Conservation (phyloP, 1,140 invertebrate species). For the Procambarus virginalis region DNA sequence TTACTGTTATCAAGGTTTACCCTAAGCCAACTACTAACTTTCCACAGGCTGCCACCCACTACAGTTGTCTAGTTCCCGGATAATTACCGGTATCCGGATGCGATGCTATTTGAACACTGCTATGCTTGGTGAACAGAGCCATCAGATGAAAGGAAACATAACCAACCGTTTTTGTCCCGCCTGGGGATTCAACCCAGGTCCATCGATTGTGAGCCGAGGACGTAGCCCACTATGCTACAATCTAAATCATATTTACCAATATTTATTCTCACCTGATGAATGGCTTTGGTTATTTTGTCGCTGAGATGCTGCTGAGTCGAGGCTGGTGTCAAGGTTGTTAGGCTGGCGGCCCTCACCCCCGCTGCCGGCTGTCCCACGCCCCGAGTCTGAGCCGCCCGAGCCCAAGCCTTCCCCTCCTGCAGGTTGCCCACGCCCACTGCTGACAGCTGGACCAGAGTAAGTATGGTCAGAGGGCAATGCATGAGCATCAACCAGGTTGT, state of each 20-base stretch:
- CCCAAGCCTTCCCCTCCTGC: constrained; percentile 53
- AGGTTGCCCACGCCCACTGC: constrained; percentile 25
- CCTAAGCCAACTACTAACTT: too few species aligned
- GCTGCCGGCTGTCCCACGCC: constrained; percentile 73
- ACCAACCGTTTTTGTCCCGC: too few species aligned
- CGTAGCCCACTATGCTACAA: too few species aligned
- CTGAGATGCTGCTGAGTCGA: constrained; percentile 71
- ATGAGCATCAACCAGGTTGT: constrained; percentile 54
- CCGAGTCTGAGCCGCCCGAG: constrained; percentile 74
- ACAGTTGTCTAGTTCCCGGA: too few species aligned
- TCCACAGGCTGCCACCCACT: too few species aligned
- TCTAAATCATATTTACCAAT: background rate
- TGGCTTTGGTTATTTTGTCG: constrained; percentile 59
- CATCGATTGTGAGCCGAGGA: too few species aligned
- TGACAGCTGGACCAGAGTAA: constrained; percentile 52
- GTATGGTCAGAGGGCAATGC: constrained; percentile 67
- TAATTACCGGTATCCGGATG: too few species aligned
- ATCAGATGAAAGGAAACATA: too few species aligned
- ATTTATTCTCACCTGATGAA: constrained; percentile 59
- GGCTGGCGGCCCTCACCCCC: constrained; percentile 59
- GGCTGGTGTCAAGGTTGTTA: constrained; percentile 71
- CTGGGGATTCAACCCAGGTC: too few species aligned
- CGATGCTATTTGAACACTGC: too few species aligned
- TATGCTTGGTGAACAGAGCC: too few species aligned
- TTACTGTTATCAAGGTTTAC: too few species aligned